Conservation (phyloP, 2,888 invertebrate species). For the Ornithoptera alexandrae region DNA sequence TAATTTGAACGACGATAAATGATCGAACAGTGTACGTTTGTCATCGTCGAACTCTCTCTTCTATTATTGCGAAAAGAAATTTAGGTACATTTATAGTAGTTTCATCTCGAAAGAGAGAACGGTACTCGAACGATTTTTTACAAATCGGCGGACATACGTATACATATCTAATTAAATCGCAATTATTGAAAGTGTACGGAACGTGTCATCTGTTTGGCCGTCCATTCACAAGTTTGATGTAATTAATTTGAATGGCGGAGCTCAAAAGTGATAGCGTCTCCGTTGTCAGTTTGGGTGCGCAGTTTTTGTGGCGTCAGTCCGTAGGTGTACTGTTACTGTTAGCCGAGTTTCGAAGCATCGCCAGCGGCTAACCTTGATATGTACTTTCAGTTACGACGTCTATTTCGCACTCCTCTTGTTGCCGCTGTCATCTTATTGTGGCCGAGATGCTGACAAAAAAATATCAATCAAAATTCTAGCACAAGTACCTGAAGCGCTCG, state of each 20-base stretch:
- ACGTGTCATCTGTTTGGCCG: constrained; percentile 48
- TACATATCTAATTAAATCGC: constrained; percentile 56
- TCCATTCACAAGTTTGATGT: constrained; percentile 65
- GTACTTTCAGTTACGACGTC: constrained; percentile 75
- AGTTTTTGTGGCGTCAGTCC: constrained; percentile 63
- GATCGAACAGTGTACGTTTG: constrained; percentile 38
- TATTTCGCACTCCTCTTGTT: constrained; percentile 78
- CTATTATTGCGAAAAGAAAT: constrained; percentile 42
- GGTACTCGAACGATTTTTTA: constrained; percentile 39
- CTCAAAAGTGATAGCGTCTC: constrained; percentile 62
- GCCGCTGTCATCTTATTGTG: constrained; percentile 77
- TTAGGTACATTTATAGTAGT: constrained; percentile 40
- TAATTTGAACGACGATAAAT: constrained; percentile 41
- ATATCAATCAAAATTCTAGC: constrained; percentile 81
- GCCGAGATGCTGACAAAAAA: constrained; percentile 76
- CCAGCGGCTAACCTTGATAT: constrained; percentile 74
- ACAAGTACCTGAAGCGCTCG: constrained; percentile 71
- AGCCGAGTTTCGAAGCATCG: constrained; percentile 72
- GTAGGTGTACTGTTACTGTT: constrained; percentile 74
- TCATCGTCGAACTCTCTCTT: constrained; percentile 51
- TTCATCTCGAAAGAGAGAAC: constrained; percentile 41
- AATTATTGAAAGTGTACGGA: constrained; percentile 51
- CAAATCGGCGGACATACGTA: constrained; percentile 37
- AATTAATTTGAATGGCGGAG: constrained; percentile 67
- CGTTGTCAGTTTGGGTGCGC: constrained; percentile 55